phyloP scores from a whole-genome alignment of 2,797 vertebrate species.

The Mormyrus proboscirostris region DNA sequence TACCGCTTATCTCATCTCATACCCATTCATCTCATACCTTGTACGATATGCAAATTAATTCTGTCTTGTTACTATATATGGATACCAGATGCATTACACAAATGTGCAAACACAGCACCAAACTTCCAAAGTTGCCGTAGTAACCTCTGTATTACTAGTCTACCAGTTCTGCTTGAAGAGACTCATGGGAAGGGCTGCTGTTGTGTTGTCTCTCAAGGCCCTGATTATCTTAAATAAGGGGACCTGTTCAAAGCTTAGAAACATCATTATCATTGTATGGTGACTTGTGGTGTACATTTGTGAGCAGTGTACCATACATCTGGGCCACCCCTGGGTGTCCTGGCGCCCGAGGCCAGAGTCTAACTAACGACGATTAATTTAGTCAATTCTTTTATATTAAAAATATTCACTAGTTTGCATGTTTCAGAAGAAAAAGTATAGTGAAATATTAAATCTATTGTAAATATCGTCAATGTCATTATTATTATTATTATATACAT shows the following conservation, averaged over 20 bases:
- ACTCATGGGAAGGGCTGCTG: background rate
- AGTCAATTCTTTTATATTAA: background rate
- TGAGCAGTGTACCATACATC: background rate
- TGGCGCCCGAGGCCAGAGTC: background rate
- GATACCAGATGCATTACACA: background rate
- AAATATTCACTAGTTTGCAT: background rate
- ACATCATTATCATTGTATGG: background rate
- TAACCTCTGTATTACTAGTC: background rate
- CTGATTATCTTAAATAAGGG: background rate
- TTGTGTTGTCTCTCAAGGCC: background rate
- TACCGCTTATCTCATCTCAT: background rate
- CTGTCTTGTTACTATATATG: background rate
- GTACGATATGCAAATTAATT: background rate
- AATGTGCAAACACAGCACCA: background rate
- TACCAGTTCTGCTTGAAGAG: background rate
- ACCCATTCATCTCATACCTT: background rate
- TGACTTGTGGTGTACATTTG: background rate
- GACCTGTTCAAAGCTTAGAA: background rate
- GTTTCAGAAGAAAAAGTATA: background rate
- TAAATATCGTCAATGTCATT: background rate
- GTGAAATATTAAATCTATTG: background rate
- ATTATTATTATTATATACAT: background rate
- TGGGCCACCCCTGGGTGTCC: background rate
- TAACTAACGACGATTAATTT: background rate
- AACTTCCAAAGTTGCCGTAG: background rate